Evolutionary conservation across 2,113 vertebrate species (phyloP).

Genomic region (Pseudorasbora parva): DNA sequence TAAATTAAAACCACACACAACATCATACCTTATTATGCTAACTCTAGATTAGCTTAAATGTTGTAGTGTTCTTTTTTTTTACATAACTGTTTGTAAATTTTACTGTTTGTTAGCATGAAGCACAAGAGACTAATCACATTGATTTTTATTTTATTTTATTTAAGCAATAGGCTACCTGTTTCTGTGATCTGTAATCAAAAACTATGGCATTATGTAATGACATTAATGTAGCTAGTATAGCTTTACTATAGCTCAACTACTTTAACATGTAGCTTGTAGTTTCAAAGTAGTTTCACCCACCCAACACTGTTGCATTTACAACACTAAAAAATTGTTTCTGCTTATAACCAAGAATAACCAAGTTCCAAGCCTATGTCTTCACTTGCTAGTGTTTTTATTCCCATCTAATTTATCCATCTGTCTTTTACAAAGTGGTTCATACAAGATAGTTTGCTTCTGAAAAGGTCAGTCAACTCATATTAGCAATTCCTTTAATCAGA

Average conservation of each 20-base stretch:
- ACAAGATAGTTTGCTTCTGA: conserved; percentile 26
- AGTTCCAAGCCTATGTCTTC: not conserved
- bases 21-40: not conserved
- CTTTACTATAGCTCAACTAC: not conserved
- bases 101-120: not conserved
- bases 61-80: not conserved
- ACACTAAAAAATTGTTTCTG: not conserved
- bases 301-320: not conserved
- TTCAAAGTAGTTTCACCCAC: not conserved
- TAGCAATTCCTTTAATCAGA: conserved; percentile 35
- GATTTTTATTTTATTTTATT: not conserved
- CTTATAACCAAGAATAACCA: too few species aligned
- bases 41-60: not conserved
- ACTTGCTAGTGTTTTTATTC: not conserved
- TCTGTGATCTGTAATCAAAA: not conserved
- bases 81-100: not conserved
- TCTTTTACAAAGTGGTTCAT: conserved; percentile 24
- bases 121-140: not conserved
- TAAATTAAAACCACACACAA: not conserved
- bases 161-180: too few species aligned
- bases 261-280: not conserved
- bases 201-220: not conserved
- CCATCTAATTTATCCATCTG: conserved; percentile 18
- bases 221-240: not conserved
- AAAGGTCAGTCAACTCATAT: conserved; percentile 45